Evolutionary conservation across 2,797 vertebrate genomes (phyloP).

Genomic region (Sebastes melanostomus): DNA sequence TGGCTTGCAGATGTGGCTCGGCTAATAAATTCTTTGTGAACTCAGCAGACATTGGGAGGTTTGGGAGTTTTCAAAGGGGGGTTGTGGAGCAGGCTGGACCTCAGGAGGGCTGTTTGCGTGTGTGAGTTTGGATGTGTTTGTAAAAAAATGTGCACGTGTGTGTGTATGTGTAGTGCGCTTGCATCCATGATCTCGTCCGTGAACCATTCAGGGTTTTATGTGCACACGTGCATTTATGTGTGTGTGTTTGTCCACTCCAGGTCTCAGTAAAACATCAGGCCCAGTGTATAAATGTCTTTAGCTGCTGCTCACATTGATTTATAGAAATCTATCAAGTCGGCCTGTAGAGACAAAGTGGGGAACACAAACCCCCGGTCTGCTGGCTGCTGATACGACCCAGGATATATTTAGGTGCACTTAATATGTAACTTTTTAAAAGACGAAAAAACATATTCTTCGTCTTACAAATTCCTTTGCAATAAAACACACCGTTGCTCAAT

Average conservation of each 20-base stretch:
- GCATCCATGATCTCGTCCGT: not conserved
- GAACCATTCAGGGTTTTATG: not conserved
- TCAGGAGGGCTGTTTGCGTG: slow-evolving; percentile 35
- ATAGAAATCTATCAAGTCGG: slow-evolving; percentile 19
- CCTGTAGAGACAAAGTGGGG: not conserved
- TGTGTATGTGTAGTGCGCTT: not conserved
- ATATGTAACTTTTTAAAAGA: not conserved
- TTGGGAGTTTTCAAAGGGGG: not conserved
- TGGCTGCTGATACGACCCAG: not conserved
- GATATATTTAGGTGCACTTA: not conserved
- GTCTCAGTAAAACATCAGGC: slow-evolving; percentile 27
- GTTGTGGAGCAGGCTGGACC: slow-evolving; percentile 19
- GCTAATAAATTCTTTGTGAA: slow-evolving; percentile 75
- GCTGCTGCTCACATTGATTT: slow-evolving; percentile 30
- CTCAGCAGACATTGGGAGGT: slow-evolving; percentile 39
- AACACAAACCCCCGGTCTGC: not conserved
- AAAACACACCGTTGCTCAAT: not conserved
- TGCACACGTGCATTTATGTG: not conserved
- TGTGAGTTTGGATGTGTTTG: slow-evolving; percentile 4
- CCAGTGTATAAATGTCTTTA: slow-evolving; percentile 28
- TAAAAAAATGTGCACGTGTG: not conserved
- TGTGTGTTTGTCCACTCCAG: not conserved
- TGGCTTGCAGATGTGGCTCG: slow-evolving; percentile 79
- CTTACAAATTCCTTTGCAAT: not conserved
- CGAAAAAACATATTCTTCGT: not conserved